These are phyloP conservation scores for Styela plicata DNA, from an alignment of 23 tunicate species.

Conservation along the genomic window DNA sequence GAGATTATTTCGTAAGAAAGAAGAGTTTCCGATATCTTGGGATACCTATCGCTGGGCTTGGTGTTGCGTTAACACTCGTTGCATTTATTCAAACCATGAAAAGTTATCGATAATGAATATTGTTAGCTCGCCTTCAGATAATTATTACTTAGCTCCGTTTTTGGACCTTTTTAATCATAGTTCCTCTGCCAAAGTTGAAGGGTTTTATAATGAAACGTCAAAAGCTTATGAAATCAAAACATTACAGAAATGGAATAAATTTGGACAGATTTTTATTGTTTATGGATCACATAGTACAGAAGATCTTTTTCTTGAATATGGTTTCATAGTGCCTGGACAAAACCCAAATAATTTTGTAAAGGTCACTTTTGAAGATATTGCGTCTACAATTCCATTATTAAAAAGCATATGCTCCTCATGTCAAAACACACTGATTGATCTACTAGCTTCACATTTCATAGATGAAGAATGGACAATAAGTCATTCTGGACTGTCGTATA, in stretches of 20 bases:
- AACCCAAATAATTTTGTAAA: background rate
- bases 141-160: constrained; percentile 68
- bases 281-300: constrained; percentile 62
- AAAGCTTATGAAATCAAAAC: constrained; percentile 48
- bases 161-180: constrained; percentile 77
- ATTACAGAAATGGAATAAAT: constrained; percentile 13
- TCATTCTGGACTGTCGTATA: background rate
- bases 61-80: constrained; percentile 87
- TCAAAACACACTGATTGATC: background rate
- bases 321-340: constrained; percentile 43
- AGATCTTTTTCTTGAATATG: constrained; percentile 64
- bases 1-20: background rate
- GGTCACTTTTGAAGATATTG: background rate
- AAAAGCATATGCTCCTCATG: background rate
- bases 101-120: background rate
- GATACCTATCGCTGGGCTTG: constrained; percentile 69
- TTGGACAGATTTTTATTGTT: constrained; percentile 50
- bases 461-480: background rate
- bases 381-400: background rate
- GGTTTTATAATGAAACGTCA: constrained; percentile 32
- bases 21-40: constrained; percentile 27
- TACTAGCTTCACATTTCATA: background rate
- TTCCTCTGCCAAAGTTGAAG: constrained; percentile 39
- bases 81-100: constrained; percentile 25
- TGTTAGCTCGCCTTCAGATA: constrained; percentile 30